Base-by-base conservation (phyloP, 2,888 invertebrate genomes). In the Trichacis sp. region DNA sequence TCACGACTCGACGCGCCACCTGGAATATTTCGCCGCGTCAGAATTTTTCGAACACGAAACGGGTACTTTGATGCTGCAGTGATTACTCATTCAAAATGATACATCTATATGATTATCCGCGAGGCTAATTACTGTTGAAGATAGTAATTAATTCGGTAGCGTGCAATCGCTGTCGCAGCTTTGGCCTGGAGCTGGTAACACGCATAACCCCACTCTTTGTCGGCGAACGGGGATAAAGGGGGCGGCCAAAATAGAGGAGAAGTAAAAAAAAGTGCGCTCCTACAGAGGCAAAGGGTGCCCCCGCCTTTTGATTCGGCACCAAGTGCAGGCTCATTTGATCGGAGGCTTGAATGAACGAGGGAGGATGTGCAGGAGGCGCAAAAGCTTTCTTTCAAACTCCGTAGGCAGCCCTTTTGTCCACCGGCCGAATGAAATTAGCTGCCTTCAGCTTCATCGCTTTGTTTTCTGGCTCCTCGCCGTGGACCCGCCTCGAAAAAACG, bases 351-450 rank as follows among this genome's bases (percentile, higher is more conserved):
- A 79, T 77, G 77, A 73, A 74, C 75, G 80, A 81, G 80, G 80
- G 79, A 81, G 80, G 80, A 81, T 77, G 77, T 79, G 72, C 76
- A 73, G 58, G 60, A 65, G 65, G 69, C 69, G 51, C 70, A 55
- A 63, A 33, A 46, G 64, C 71, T 69, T 72, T 72, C 73, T 75
- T 73, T 73, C 72, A 62, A 68, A 66, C 69, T 65, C 70, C 62
- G 59, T 69, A 68, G 68, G 70, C 64, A 72, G 67, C 58, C 74
- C 71, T 77, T 79, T 81, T 81, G 79, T 80, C 75, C 74, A 73
- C 72, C 68, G 64, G 70, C 75, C 72, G 75, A 75, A 75, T 76
- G 71, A 75, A 82, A 82, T 82, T 82, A 82, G 82, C 82, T 78
- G 80, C 78, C 80, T 80, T 63, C 59, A 59, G 61, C 66, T 67